Evolutionary conservation across 2,797 vertebrate species (phyloP).

Genomic region (Helicolenus hilgendorfi): DNA sequence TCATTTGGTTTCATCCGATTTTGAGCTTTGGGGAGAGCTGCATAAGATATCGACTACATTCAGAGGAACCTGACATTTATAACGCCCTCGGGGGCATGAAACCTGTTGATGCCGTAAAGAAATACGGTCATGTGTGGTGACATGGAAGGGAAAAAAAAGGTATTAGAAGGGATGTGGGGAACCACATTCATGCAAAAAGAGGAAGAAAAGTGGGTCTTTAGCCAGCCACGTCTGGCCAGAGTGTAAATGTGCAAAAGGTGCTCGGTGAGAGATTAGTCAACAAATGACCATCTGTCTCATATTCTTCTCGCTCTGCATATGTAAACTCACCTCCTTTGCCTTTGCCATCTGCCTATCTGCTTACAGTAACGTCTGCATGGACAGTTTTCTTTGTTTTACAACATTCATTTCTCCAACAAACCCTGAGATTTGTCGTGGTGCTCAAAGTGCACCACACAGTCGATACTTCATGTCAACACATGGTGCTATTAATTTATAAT

Average conservation of each 20-base stretch:
- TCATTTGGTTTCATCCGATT: slow-evolving; percentile 63
- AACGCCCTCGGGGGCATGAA: slow-evolving; percentile 21
- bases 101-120: slow-evolving; percentile 42
- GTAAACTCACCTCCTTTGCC: slow-evolving; percentile 49
- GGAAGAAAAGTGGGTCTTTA: slow-evolving; percentile 18
- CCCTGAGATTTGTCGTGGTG: slow-evolving; percentile 14
- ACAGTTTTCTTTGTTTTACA: slow-evolving; percentile 58
- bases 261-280: slow-evolving; percentile 57
- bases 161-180: slow-evolving; percentile 10
- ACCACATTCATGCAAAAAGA: background rate
- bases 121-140: slow-evolving; percentile 36
- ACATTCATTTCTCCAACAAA: slow-evolving; percentile 33
- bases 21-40: slow-evolving; percentile 34
- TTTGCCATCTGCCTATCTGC: slow-evolving; percentile 71
- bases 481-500: slow-evolving; percentile 45
- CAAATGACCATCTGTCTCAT: slow-evolving; percentile 78
- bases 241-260: slow-evolving; percentile 72
- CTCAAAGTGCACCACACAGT: slow-evolving; percentile 21
- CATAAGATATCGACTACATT: slow-evolving; percentile 23
- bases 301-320: slow-evolving; percentile 56
- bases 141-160: background rate
- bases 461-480: slow-evolving; percentile 56
- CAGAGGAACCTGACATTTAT: slow-evolving; percentile 37
- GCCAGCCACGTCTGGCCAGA: slow-evolving; percentile 3
- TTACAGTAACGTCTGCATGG: slow-evolving; percentile 24